Evolutionary conservation across 2,888 invertebrate species (phyloP), one percentile per base, ranked within the genome.

Genomic region (Caenorhabditis sp.): DNA sequence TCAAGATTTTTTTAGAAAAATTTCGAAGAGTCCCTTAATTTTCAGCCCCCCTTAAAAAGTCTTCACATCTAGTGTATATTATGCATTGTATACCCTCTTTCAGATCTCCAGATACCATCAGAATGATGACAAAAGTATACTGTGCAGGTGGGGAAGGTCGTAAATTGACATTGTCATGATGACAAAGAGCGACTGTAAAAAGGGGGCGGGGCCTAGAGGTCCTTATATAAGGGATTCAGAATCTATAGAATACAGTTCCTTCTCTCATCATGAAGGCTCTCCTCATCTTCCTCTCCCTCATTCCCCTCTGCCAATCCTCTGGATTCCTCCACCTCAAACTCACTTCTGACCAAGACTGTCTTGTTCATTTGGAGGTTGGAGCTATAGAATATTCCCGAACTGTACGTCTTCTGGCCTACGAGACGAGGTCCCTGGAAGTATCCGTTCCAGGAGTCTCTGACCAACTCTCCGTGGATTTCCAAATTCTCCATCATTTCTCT

Each of bases 321-420:
- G 76, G 68, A 47, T 76, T 59, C 47, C 66, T 76, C 2, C 35
- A 24, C 5, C 44, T 76, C 14, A 41, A 59, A 14, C 22, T 77
- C 12, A 77, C 69, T 7, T 47, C 76, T 10, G 69, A 77, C 49
- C n/a, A 10, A 10, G 77, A 77, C 24, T 77, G 69, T 63, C 77
- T 77, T 44, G 28, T 77, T 38, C 69, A 77, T 58, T 26, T 77
- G 51, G 68, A 61, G 5, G 12, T 35, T 26, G 2, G 35, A 1
- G 26, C 41, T 28, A 7, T 3, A 8, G 44, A 63, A 19, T 58
- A 56, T 74, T 56, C 76, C 16, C 59, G 56, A 41, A 77, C 77
- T 4, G 54, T 77, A 16, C 77, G 77, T 38, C 77, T 77, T 22
- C 31, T 69, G 1, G 69, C 77, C 10, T 77, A 69, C 16, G 61